Conservation (phyloP, 2,113 vertebrate genomes). For the Clarias batrachus region DNA sequence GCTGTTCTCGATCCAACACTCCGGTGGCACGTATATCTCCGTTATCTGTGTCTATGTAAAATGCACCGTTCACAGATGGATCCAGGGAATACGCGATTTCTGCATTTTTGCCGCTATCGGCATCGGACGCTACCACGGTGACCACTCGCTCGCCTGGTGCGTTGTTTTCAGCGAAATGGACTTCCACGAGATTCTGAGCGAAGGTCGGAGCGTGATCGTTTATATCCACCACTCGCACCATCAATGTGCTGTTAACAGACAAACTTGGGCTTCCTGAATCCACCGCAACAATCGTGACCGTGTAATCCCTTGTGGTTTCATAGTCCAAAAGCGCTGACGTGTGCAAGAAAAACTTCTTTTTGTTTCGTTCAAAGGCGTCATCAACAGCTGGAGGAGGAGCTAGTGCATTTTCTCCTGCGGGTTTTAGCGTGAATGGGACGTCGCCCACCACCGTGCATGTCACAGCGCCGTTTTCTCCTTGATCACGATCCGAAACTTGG, state of each 20-base stretch:
- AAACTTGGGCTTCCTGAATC: conserved; percentile 94
- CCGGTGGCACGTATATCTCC: conserved; percentile 85
- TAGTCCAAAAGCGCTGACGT: conserved; percentile 93
- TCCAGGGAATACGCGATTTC: conserved; percentile 90
- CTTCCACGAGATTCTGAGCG: conserved; percentile 83
- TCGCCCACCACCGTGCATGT: conserved; percentile 95
- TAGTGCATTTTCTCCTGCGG: conserved; percentile 79
- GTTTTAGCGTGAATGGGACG: conserved; percentile 93
- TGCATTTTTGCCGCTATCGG: conserved; percentile 90
- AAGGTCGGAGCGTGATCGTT: conserved; percentile 92
- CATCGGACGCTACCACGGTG: conserved; percentile 85
- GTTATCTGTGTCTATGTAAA: conserved; percentile 87
- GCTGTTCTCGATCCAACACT: conserved; percentile 84
- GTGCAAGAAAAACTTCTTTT: conserved; percentile 94
- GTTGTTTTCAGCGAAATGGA: conserved; percentile 94
- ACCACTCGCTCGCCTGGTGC: conserved; percentile 84
- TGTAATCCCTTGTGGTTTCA: conserved; percentile 86
- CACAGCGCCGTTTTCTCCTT: conserved; percentile 93
- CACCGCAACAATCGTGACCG: conserved; percentile 91
- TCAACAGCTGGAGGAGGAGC: conserved; percentile 71
- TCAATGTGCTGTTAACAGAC: conserved; percentile 90
- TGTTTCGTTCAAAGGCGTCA: conserved; percentile 85
- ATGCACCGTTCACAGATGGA: conserved; percentile 71
- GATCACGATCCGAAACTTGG: conserved; percentile 92
- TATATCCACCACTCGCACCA: conserved; percentile 88